Conservation (phyloP, 2,797 vertebrate genomes). For the Neosalanx taihuensis region DNA sequence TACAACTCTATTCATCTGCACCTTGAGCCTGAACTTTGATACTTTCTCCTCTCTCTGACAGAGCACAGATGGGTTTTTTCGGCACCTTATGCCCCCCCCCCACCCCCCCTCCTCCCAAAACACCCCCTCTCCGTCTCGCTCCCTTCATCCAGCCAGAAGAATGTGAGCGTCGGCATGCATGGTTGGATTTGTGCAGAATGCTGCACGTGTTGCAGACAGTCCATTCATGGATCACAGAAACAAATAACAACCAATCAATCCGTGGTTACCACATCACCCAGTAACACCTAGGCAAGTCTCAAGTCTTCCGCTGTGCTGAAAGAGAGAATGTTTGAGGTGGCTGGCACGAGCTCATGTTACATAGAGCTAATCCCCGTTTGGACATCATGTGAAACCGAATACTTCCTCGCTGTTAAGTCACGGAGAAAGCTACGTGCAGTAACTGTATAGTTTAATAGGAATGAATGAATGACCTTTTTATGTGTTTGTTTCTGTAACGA, state of each 20-base stretch:
- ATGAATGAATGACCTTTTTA: not conserved
- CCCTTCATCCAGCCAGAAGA: slow-evolving; percentile 2
- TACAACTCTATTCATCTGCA: not conserved
- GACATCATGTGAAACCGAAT: not conserved
- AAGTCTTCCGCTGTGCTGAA: not conserved
- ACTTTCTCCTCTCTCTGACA: not conserved
- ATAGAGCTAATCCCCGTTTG: not conserved
- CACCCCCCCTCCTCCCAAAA: too few relatives aligned
- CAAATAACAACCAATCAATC: slow-evolving; percentile 6
- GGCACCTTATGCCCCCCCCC: not conserved
- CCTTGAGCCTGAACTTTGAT: not conserved
- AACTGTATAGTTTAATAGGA: not conserved
- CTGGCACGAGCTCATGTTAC: not conserved
- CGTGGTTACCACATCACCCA: not conserved
- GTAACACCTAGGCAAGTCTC: not conserved
- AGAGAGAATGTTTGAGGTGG: not conserved
- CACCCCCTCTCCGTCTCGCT: not conserved
- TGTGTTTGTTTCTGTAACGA: not conserved
- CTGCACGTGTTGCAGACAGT: not conserved
- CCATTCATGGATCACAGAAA: slow-evolving; percentile 9
- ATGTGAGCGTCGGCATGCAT: not conserved
- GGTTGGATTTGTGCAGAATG: not conserved
- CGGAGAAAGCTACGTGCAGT: not conserved
- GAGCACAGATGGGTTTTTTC: not conserved
- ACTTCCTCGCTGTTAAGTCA: not conserved